Conservation (phyloP, 2,797 vertebrate genomes). For the Lophius americanus region DNA sequence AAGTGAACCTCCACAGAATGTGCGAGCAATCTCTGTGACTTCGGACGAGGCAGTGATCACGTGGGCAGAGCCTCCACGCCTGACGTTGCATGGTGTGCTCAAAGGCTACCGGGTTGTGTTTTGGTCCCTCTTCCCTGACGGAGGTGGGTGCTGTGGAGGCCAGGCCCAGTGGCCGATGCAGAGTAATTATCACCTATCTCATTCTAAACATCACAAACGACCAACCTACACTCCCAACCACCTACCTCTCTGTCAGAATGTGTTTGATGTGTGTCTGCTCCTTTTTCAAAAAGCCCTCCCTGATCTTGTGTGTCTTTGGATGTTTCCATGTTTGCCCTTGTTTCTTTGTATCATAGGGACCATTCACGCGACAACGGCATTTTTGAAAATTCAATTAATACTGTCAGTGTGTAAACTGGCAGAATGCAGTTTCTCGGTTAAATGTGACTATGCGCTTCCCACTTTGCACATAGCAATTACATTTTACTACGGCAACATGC, state of each 20-base stretch:
- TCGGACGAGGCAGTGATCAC: constrained; percentile 96
- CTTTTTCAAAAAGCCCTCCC: constrained; percentile 50
- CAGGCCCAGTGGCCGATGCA: constrained; percentile 79
- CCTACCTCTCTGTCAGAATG: constrained; percentile 47
- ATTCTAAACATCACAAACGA: constrained; percentile 69
- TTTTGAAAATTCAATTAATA: background rate
- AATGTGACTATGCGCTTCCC: no score
- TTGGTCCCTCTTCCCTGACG: constrained; percentile 97
- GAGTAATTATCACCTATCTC: constrained; percentile 83
- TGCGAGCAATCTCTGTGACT: constrained; percentile 95
- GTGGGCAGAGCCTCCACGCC: constrained; percentile 94
- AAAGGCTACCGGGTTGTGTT: constrained; percentile 96
- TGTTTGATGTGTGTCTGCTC: constrained; percentile 36
- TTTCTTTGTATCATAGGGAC: constrained; percentile 15
- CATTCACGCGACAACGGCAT: no score
- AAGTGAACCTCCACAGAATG: constrained; percentile 96
- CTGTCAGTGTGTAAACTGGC: no score
- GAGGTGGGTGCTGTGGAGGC: constrained; percentile 89
- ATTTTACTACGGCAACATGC: no score
- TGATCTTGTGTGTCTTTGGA: constrained; percentile 25
- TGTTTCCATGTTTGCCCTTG: constrained; percentile 20
- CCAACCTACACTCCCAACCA: constrained; percentile 13
- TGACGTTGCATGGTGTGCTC: constrained; percentile 96
- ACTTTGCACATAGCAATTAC: no score
- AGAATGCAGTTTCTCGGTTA: no score